phyloP scores from a whole-genome alignment of 1,140 invertebrate species.

The Ectropis grisescens region DNA sequence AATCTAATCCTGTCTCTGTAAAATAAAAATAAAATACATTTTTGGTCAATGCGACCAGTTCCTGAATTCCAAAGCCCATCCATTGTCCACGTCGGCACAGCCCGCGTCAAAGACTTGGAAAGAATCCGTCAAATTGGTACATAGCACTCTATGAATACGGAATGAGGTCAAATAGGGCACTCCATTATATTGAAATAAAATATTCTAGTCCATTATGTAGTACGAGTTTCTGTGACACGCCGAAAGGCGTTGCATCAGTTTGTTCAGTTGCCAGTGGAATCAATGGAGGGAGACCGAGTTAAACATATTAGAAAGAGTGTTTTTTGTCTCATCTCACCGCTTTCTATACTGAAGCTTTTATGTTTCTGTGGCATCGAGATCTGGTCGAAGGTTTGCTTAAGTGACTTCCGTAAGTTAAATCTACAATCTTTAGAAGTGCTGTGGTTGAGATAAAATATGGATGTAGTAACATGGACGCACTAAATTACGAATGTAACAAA shows the following conservation, averaged over 20 bases:
- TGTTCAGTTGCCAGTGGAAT: slow-evolving; percentile 40
- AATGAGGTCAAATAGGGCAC: slow-evolving; percentile 64
- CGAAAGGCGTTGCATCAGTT: slow-evolving; percentile 50
- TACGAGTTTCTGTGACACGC: slow-evolving; percentile 36
- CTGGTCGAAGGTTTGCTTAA: too few relatives aligned
- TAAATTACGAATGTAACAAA: too few relatives aligned
- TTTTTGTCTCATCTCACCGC: slow-evolving; percentile 12
- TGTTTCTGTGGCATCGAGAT: too few relatives aligned
- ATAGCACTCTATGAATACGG: slow-evolving; percentile 58
- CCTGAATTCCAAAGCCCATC: too few relatives aligned
- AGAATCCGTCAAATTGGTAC: slow-evolving; percentile 46
- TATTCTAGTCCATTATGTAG: slow-evolving; percentile 61
- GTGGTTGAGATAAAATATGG: too few relatives aligned
- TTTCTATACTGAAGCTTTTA: too few relatives aligned
- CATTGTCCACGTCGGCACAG: slow-evolving; percentile 1
- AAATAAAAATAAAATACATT: too few relatives aligned
- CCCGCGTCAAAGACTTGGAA: slow-evolving; percentile 32
- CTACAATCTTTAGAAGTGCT: too few relatives aligned
- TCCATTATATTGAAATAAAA: slow-evolving; percentile 55
- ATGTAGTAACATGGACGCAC: too few relatives aligned
- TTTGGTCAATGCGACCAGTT: too few relatives aligned
- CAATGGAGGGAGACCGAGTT: slow-evolving; percentile 17
- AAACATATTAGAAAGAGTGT: slow-evolving; percentile 22
- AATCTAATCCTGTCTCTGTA: too few relatives aligned
- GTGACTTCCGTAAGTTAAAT: too few relatives aligned